Base-by-base conservation (phyloP, 2,888 invertebrate species). In the Choreutis nemorana region DNA sequence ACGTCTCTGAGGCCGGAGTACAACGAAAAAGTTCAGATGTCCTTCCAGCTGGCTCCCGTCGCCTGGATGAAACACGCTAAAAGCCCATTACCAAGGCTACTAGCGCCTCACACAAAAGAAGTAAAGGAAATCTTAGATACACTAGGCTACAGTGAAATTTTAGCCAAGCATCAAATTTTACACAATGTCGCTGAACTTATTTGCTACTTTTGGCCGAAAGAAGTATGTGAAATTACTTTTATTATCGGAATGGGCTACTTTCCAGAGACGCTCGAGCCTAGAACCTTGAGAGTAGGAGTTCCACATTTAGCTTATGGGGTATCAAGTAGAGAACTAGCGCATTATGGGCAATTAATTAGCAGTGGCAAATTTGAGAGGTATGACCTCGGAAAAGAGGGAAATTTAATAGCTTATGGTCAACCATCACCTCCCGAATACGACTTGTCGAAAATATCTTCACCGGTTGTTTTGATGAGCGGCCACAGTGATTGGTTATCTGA, bases 401-500 rank as follows among this genome's bases (percentile, higher is more conserved):
- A 79, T 38, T 29, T 66, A 1, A 40, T 44, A 31, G 52, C 52
- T 20, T 81, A 81, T 34, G 66, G 70, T 1, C 40, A 43, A 13
- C 14, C 38, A 0, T 48, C 34, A 2, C 60, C 78, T n/a, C 72
- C 77, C 6, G 41, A 48, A 18, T 80, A 79, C 37, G 55, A 77
- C 20, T 31, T 78, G 1, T 55, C 63, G 2, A 41, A 37, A 15
- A 44, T 73, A 8, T 51, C 56, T 2, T 58, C 75, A 2, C 71
- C 77, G 1, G 50, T 73, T 2, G 50, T 68, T 1, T 37, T 81
- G n/a, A 49, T 78, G 18, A 54, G 52, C 34, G 67, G 56, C 2
- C 28, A 44, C 28, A 84, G 83, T 31, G 91, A 91, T 55, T 82
- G 81, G 75, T 45, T 91, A 3, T 83, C 88, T 2, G 59, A 79